These are phyloP conservation scores for Coccyzus lansbergi DNA, from an alignment of 2,797 vertebrate species.

Conservation along the genomic window DNA sequence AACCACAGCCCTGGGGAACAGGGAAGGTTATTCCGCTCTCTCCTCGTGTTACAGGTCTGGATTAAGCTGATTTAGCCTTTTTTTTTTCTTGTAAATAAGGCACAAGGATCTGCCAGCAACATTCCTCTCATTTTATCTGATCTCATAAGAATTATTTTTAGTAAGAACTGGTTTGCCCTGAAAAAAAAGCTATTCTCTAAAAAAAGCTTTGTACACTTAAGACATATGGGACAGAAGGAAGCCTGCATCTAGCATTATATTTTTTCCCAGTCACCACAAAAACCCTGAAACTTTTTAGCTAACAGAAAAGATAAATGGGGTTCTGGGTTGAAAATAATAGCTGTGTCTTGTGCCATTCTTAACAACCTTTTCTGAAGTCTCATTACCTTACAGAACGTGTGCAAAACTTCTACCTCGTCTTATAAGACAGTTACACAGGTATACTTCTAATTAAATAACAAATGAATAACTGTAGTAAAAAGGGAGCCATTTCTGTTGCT, in stretches of 20 bases:
- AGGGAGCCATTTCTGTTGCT: conserved; percentile 12
- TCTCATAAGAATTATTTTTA: conserved; percentile 69
- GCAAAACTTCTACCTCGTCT: conserved; percentile 8
- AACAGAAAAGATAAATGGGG: conserved; percentile 40
- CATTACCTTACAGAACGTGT: conserved; percentile 14
- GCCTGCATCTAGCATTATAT: conserved; percentile 17
- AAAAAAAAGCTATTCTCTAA: conserved; percentile 66
- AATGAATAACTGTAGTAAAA: not conserved
- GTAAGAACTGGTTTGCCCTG: conserved; percentile 61
- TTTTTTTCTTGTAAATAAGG: conserved; percentile 50
- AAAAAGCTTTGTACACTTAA: conserved; percentile 63
- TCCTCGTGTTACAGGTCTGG: not conserved
- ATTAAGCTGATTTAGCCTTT: conserved; percentile 35
- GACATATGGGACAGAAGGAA: conserved; percentile 53
- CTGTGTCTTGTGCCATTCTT: not conserved
- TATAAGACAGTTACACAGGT: conserved; percentile 14
- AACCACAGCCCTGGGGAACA: not conserved
- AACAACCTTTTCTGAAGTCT: conserved; percentile 39
- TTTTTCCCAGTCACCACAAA: conserved; percentile 40
- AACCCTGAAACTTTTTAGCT: conserved; percentile 50
- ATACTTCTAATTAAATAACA: not conserved
- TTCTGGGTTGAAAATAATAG: conserved; percentile 22
- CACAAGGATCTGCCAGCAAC: conserved; percentile 35
- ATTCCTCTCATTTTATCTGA: conserved; percentile 61
- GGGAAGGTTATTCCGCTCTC: not conserved